Conservation (phyloP, 2,797 vertebrate genomes). For the Rhinophrynus dorsalis region DNA sequence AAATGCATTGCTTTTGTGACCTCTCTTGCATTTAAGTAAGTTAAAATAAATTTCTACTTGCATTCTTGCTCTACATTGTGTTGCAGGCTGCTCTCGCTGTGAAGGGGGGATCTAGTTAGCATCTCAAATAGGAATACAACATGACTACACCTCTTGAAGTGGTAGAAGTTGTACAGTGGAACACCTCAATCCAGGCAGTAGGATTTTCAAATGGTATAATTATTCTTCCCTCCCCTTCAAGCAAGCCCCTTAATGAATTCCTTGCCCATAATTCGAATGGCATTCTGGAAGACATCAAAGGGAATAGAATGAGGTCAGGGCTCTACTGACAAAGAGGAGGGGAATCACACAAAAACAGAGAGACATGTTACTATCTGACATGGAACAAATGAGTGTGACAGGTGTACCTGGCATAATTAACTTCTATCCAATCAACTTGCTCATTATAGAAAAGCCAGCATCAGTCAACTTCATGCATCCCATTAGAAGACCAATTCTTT, state of each 20-base stretch:
- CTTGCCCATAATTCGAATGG: constrained; percentile 29
- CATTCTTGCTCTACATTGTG: not conserved
- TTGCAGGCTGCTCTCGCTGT: not conserved
- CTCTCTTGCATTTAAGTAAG: too few species aligned
- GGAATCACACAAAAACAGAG: constrained; percentile 29
- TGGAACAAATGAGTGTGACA: constrained; percentile 25
- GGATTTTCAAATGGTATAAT: constrained; percentile 13
- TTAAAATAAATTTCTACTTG: too few species aligned
- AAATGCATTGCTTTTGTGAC: too few species aligned
- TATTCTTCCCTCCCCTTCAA: constrained; percentile 10
- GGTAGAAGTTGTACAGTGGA: not conserved
- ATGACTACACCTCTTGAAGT: not conserved
- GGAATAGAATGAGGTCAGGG: constrained; percentile 35
- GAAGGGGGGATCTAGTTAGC: not conserved
- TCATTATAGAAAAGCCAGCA: constrained; percentile 16
- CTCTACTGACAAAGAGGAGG: constrained; percentile 15
- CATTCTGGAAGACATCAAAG: constrained; percentile 39
- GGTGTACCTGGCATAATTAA: constrained; percentile 38
- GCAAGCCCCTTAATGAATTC: constrained; percentile 23
- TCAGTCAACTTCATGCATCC: constrained; percentile 17
- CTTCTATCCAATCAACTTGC: constrained; percentile 36
- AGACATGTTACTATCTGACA: constrained; percentile 17
- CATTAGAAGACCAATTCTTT: constrained; percentile 23
- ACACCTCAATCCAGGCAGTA: not conserved
- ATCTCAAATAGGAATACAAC: not conserved